Conservation (phyloP, 2,888 invertebrate species). For the Mimumesa dahlbomi region DNA sequence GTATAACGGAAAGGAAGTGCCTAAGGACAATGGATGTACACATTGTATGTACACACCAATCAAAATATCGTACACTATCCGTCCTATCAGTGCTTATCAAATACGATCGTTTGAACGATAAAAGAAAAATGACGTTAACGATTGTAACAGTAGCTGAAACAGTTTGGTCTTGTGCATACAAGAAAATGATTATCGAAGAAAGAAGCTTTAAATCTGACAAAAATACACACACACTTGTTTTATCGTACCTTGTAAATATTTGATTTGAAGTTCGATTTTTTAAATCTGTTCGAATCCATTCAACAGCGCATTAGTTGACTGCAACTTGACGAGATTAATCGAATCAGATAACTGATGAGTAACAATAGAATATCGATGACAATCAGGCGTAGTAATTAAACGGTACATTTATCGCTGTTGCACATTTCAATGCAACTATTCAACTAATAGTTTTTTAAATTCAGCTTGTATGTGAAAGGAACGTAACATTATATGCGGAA, state of each 20-base stretch:
- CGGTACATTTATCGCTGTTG: not conserved
- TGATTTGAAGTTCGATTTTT: no score
- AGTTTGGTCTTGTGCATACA: no score
- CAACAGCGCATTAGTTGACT: not conserved
- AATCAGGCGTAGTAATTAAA: not conserved
- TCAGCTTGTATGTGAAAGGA: no score
- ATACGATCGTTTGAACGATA: not conserved
- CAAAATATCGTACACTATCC: not conserved
- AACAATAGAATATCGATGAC: constrained; percentile 9
- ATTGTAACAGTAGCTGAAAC: no score
- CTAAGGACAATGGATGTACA: constrained; percentile 22
- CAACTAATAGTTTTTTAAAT: not conserved
- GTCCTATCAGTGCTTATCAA: constrained; percentile 24
- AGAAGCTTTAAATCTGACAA: no score
- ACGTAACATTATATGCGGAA: no score
- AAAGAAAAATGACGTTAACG: not conserved
- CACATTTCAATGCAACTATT: not conserved
- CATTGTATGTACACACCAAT: constrained; percentile 9
- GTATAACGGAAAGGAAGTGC: constrained; percentile 19
- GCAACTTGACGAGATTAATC: not conserved
- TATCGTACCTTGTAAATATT: no score
- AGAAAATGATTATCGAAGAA: no score
- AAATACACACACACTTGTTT: no score
- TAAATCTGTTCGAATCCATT: no score
- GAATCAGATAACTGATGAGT: constrained; percentile 11